These are phyloP conservation scores for Ornithoptera alexandrae DNA, from an alignment of 2,888 invertebrate species.

Conservation along the genomic window DNA sequence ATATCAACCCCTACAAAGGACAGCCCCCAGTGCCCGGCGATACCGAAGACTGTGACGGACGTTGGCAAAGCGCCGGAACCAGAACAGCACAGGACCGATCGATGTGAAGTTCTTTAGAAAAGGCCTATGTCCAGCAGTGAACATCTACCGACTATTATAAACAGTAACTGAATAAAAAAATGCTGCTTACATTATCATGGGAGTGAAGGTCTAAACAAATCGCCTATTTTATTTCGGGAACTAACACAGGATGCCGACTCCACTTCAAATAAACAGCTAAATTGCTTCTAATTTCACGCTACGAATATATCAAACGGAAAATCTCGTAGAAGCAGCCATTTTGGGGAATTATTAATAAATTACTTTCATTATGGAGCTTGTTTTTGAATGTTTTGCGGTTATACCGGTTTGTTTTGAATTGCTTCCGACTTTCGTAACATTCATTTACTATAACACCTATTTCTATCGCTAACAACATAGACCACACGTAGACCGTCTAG, in stretches of 20 bases:
- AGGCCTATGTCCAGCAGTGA: too few species aligned
- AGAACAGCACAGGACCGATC: too few species aligned
- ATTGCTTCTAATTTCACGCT: constrained; percentile 40
- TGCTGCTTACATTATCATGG: too few species aligned
- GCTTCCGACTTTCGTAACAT: constrained; percentile 38
- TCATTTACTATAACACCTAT: constrained; percentile 17
- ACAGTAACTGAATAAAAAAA: too few species aligned
- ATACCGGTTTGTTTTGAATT: constrained; percentile 52
- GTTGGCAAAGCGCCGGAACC: too few species aligned
- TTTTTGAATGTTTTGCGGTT: constrained; percentile 65
- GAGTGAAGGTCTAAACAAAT: not conserved
- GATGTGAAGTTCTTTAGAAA: too few species aligned
- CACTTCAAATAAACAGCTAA: constrained; percentile 9
- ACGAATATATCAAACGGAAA: constrained; percentile 45
- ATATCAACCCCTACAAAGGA: too few species aligned
- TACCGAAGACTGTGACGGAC: too few species aligned
- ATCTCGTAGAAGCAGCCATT: constrained; percentile 39
- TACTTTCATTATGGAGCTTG: constrained; percentile 60
- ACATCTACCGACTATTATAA: too few species aligned
- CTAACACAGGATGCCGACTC: not conserved
- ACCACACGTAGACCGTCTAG: too few species aligned
- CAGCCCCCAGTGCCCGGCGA: too few species aligned
- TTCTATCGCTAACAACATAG: constrained; percentile 1
- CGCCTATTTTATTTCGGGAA: not conserved
- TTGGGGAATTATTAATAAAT: constrained; percentile 66